Evolutionary conservation across 2,888 invertebrate species (phyloP).

Genomic region (Hololepta plana): DNA sequence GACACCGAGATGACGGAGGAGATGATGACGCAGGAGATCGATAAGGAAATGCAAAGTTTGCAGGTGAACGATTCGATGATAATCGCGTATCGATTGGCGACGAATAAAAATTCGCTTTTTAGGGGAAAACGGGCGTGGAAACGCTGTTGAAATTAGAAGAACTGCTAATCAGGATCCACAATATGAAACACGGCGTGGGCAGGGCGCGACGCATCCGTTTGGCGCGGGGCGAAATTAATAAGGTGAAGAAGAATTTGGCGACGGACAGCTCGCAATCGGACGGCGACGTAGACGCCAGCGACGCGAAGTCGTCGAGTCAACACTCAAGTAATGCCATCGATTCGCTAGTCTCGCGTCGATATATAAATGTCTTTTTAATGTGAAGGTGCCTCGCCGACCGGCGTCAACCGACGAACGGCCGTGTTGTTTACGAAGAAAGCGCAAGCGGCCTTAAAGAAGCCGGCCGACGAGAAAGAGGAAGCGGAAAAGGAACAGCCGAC

Average conservation of each 20-base stretch:
- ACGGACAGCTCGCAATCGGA: slow-evolving; percentile 25
- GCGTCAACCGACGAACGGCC: slow-evolving; percentile 54
- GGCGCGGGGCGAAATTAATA: slow-evolving; percentile 37
- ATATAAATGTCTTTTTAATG: neutral
- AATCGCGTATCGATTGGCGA: neutral
- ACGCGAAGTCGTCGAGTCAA: slow-evolving; percentile 10
- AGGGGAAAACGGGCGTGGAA: slow-evolving; percentile 4
- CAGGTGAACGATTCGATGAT: slow-evolving; percentile 19
- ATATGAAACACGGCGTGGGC: slow-evolving; percentile 37
- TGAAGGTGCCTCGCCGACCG: slow-evolving; percentile 28
- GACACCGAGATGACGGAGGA: slow-evolving; percentile 23
- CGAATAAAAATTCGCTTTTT: slow-evolving; percentile 2
- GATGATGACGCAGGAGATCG: slow-evolving; percentile 32
- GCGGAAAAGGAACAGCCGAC: slow-evolving; percentile 22
- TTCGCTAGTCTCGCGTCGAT: no score
- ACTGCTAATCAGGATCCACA: slow-evolving; percentile 40
- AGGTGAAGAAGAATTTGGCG: slow-evolving; percentile 26
- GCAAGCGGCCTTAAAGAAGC: slow-evolving; percentile 31
- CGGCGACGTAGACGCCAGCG: slow-evolving; percentile 18
- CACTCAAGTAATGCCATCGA: no score
- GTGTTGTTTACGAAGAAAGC: slow-evolving; percentile 61
- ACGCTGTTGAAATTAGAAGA: slow-evolving; percentile 28
- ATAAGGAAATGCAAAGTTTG: slow-evolving; percentile 31
- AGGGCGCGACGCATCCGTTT: slow-evolving; percentile 38
- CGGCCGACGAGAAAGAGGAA: slow-evolving; percentile 27